Evolutionary conservation across 2,113 vertebrate genomes (phyloP).

Genomic region (Deroptyus accipitrinus): DNA sequence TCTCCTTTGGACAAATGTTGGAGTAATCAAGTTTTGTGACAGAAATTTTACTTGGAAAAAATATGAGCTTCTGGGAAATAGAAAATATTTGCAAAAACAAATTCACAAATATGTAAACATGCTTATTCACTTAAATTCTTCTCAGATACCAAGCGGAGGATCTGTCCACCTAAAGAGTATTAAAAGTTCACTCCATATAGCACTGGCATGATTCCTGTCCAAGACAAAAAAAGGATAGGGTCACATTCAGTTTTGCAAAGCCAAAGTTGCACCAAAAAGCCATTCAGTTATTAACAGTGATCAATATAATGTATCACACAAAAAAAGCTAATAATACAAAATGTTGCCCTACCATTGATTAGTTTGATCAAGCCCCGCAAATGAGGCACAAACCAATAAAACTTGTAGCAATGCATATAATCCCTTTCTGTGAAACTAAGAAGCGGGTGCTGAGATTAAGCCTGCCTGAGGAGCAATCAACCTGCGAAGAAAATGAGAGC

Average conservation of each 20-base stretch:
- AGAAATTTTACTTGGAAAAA: neutral
- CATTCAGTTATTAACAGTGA: neutral
- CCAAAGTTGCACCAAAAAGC: neutral
- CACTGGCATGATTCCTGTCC: neutral
- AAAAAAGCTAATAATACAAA: neutral
- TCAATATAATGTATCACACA: neutral
- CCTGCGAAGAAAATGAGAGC: neutral
- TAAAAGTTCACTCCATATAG: neutral
- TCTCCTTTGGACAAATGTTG: neutral
- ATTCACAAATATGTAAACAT: neutral
- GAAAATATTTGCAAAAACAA: neutral
- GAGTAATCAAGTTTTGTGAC: neutral
- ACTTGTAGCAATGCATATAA: neutral
- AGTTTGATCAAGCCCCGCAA: neutral
- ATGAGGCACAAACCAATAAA: neutral
- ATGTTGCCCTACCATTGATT: neutral
- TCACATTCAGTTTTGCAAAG: neutral
- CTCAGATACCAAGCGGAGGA: neutral
- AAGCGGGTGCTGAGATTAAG: neutral
- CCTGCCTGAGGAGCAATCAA: neutral
- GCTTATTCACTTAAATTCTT: neutral
- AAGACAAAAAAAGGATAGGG: neutral
- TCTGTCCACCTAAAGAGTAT: neutral
- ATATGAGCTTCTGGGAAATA: neutral
- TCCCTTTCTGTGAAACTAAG: neutral